Conservation (phyloP, 2,797 vertebrate species). For the Allobates femoralis region DNA sequence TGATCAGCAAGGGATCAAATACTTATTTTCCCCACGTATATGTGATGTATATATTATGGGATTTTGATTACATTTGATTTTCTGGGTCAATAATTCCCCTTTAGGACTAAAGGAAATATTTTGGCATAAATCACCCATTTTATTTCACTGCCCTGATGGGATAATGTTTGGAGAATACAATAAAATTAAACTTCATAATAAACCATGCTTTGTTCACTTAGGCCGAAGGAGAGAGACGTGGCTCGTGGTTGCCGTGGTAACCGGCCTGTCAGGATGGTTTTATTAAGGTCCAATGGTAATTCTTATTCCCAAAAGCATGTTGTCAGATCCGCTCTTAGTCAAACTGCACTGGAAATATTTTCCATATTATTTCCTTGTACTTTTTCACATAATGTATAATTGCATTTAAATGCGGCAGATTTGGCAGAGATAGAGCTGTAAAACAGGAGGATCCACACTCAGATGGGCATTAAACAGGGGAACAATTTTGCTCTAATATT, state of each 20-base stretch:
- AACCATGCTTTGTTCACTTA: constrained; percentile 61
- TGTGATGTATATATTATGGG: too few species aligned
- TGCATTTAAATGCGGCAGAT: constrained; percentile 12
- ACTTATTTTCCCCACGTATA: too few species aligned
- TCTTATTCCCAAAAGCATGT: constrained; percentile 77
- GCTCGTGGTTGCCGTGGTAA: constrained; percentile 83
- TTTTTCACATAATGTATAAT: constrained; percentile 7
- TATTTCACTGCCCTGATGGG: not conserved
- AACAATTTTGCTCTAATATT: too few species aligned
- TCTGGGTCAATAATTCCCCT: not conserved
- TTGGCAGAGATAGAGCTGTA: constrained; percentile 8
- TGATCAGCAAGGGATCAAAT: too few species aligned
- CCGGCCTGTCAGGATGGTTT: constrained; percentile 76
- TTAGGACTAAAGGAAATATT: not conserved
- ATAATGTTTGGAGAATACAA: constrained; percentile 40
- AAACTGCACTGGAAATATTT: constrained; percentile 57
- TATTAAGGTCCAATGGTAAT: constrained; percentile 79
- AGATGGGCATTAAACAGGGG: too few species aligned
- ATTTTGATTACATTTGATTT: not conserved
- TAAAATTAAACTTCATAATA: constrained; percentile 60
- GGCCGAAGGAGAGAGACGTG: constrained; percentile 64
- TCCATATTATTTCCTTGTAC: constrained; percentile 41
- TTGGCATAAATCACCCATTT: not conserved
- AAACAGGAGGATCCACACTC: not conserved
- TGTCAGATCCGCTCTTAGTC: constrained; percentile 73